A percentile compares a stretch with the other conserved stretches of the same genome.
phyloP scores from a whole-genome alignment of 2,888 invertebrate species.

The Nomada goodeniana region DNA sequence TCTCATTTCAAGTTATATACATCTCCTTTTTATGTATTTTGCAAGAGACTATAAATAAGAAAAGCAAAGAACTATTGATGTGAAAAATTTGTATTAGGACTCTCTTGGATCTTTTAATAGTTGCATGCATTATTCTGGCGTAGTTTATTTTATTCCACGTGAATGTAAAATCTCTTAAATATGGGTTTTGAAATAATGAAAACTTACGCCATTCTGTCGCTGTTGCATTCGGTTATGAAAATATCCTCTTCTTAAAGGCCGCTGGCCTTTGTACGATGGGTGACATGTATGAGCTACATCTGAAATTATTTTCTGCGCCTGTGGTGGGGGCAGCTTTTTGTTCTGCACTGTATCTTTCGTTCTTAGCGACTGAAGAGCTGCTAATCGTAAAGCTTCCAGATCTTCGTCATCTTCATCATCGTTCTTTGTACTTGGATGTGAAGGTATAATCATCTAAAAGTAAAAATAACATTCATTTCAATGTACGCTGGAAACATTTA shows the following conservation, averaged over 20 bases:
- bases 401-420: conserved; percentile 86
- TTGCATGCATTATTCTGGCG: too few species aligned
- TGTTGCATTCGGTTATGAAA: conserved; percentile 70
- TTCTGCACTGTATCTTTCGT: conserved; percentile 68
- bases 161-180: too few species aligned
- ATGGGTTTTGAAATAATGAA: too few species aligned
- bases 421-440: conserved; percentile 73
- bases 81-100: too few species aligned
- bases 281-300: conserved; percentile 64
- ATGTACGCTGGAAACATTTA: background rate
- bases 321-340: conserved; percentile 49
- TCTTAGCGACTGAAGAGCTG: conserved; percentile 84
- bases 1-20: too few species aligned
- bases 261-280: conserved; percentile 67
- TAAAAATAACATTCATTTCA: background rate
- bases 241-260: conserved; percentile 66
- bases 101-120: too few species aligned
- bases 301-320: conserved; percentile 55
- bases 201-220: conserved; percentile 77
- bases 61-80: too few species aligned
- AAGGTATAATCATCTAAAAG: conserved; percentile 71
- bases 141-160: too few species aligned
- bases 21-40: too few species aligned
- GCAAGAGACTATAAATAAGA: too few species aligned
- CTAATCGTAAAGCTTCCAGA: conserved; percentile 85